Evolutionary conservation across 1,140 invertebrate genomes (phyloP), one percentile per base, ranked within the genome.

Genomic region (Callitettix versicolor): DNA sequence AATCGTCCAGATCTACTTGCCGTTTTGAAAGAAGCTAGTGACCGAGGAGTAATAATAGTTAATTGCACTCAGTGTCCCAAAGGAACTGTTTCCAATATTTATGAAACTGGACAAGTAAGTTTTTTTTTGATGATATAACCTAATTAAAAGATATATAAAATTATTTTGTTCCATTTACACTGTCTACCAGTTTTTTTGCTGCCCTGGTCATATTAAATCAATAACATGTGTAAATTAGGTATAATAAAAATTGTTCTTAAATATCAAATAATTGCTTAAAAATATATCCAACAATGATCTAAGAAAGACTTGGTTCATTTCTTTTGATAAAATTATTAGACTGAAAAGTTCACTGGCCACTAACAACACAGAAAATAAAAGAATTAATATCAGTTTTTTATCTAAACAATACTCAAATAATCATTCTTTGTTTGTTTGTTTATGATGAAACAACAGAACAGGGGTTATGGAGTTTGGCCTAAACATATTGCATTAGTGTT

Each of bases 11-110:
- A 96, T 61, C 71, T 99, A 0, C 68, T 96, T 0, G 71, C 79
- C 0, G 86, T 84, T 58, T 69, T 98, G 1, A 70, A 77, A 34
- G 72, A 75, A 1, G 94, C 95, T 0, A 74, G 81, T 1, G 70
- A 81, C 20, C 73, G 86, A 22, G 94, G 91, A 1, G 79, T 96
- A 0, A 81, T 99, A 11, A 83, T 98, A 33, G 78, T 98, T 0
- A 98, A 97, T 68, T 90, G 88, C 38, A 94, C 92, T 0, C 94
- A 98, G 67, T 98, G 95, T 64, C 69, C 73, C 1, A 81, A 80
- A 53, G 86, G 92, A 61, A 68, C 79, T 15, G 92, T 96, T 11
- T 59, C 71, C 2, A 71, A 77, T 11, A 73, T 81, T 0, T 98
- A 98, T 66, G 86, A 91, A 64, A 85, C 91, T 38, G 93, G 90